Conservation (phyloP, 2,797 vertebrate species). For the Heliangelus exortis region DNA sequence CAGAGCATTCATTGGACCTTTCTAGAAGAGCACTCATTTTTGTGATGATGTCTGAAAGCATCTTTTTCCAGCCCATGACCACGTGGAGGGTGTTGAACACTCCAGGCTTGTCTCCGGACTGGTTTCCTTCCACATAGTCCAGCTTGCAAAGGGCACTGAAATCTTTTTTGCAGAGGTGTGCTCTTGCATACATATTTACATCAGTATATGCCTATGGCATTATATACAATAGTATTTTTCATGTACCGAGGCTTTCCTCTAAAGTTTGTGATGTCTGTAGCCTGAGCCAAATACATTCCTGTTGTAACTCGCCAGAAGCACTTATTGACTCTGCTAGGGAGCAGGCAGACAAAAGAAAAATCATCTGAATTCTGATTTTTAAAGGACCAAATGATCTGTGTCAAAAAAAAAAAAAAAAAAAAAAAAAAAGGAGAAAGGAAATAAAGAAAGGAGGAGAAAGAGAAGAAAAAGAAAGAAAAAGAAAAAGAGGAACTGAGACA, state of each 20-base stretch:
- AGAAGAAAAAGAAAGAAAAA: rapidly evolving
- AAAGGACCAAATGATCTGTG: not conserved
- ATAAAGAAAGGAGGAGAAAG: too few relatives aligned
- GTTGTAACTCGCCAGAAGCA: not conserved
- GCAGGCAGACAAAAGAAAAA: not conserved
- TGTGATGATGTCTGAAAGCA: not conserved
- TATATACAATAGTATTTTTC: not conserved
- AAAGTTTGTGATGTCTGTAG: not conserved
- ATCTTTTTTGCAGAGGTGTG: not conserved
- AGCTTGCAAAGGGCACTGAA: not conserved
- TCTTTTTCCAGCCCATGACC: not conserved
- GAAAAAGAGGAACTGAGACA: not conserved
- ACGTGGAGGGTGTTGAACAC: not conserved
- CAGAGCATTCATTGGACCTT: not conserved
- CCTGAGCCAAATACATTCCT: not conserved
- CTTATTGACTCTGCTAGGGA: not conserved
- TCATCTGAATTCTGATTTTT: not conserved
- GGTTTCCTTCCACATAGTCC: rapidly evolving
- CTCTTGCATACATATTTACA: not conserved
- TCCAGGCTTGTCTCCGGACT: rapidly evolving
- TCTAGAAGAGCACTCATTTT: not conserved
- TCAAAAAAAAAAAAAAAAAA: not conserved
- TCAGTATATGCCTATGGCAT: not conserved
- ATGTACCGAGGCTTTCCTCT: not conserved
- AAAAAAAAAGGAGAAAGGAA: not conserved